Base-by-base conservation (phyloP, 2,797 vertebrate species). In the Hyperoplus lanceolatus region DNA sequence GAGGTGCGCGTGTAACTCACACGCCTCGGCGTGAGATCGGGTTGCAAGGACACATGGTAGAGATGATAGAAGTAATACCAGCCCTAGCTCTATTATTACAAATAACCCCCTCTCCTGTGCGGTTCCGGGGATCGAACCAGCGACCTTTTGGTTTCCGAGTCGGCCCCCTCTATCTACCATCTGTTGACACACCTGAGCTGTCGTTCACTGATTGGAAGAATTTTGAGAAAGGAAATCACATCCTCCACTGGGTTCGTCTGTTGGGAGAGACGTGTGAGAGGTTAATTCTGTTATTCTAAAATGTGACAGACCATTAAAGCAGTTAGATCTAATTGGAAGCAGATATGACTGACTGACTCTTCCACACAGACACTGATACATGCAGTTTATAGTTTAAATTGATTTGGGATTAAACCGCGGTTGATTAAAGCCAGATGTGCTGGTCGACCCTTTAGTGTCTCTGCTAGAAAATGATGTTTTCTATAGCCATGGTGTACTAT, bases 391-490 rank as follows among this genome's bases (percentile, higher is more conserved):
- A n/a, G n/a, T n/a, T n/a, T n/a, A n/a, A 51, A 18, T 5, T 12
- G 61, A 57, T 55, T 18, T 21, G 41, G 15, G 50, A 65, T 75
- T 43, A 55, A 77, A 54, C 61, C 18, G 12, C 14, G 66, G 53
- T 9, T 46, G 66, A 70, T 64, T 10, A 42, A 15, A 45, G 14
- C 49, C 79, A 82, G 67, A 83, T 75, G 81, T 74, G 49, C 51
- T 29, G 77, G 7, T n/a, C 0, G 2, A 42, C 43, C 45, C 1
- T 5, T 8, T 8, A 56, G 15, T 42, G 5, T 60, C 2, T 53
- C 50, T 5, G 46, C 29, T 29, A 29, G 8, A n/a, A 53, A 2
- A 3, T 0, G 55, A 51, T 48, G 38, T 12, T 9, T 16, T 43
- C 12, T 39, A 21, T 4, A 41, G 8, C 9, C 11, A 12, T 60